phyloP scores from a whole-genome alignment of 2,888 invertebrate species.

The Calephelis perditalis region DNA sequence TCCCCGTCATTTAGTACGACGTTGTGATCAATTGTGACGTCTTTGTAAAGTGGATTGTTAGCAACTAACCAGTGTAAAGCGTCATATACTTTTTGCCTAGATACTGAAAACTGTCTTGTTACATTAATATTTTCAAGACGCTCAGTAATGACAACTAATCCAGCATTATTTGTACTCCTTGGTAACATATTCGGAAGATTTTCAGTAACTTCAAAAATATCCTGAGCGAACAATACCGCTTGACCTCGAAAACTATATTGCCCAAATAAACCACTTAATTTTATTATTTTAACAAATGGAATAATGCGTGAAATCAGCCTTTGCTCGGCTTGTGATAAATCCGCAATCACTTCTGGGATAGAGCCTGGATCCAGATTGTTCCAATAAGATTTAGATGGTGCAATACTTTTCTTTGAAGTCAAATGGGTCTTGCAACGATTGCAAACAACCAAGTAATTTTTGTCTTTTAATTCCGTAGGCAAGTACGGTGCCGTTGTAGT shows the following conservation, averaged over 20 bases:
- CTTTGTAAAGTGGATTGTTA: slow-evolving; percentile 26
- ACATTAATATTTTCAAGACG: slow-evolving; percentile 25
- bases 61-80: background rate
- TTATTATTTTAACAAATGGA: slow-evolving; percentile 30
- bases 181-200: slow-evolving; percentile 25
- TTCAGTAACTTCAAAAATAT: slow-evolving; percentile 15
- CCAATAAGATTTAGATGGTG: slow-evolving; percentile 32
- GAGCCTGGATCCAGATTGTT: slow-evolving; percentile 32
- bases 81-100: slow-evolving; percentile 3
- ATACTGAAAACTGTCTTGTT: slow-evolving; percentile 18
- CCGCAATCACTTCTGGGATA: slow-evolving; percentile 29
- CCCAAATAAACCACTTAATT: slow-evolving; percentile 28
- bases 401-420: slow-evolving; percentile 28
- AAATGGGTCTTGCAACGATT: slow-evolving; percentile 27
- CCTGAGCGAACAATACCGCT: slow-evolving; percentile 27
- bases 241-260: slow-evolving; percentile 32
- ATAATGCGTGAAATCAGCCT: slow-evolving; percentile 28
- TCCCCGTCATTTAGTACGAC: background rate
- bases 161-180: slow-evolving; percentile 19
- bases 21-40: slow-evolving; percentile 10
- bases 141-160: slow-evolving; percentile 24
- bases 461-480: slow-evolving; percentile 25
- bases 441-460: slow-evolving; percentile 25
- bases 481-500: slow-evolving; percentile 23
- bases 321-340: slow-evolving; percentile 29